Conservation (phyloP, 2,797 vertebrate species). For the Lycodopsis pacificus region DNA sequence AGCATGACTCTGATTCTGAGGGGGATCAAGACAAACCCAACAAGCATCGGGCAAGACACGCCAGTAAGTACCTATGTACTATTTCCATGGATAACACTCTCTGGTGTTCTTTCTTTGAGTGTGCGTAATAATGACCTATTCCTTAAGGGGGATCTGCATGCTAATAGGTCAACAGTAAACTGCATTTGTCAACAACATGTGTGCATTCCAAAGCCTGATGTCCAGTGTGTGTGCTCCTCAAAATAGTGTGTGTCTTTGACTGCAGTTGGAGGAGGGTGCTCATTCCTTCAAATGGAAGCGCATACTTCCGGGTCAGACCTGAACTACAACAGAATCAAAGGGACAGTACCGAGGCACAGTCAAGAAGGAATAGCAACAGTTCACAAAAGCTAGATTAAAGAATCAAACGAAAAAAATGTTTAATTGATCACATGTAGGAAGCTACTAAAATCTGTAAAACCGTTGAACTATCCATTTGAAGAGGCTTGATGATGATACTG, state of each 20-base stretch:
- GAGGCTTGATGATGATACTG: slow-evolving; percentile 42
- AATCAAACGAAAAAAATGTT: background rate
- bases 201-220: slow-evolving; percentile 64
- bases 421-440: background rate
- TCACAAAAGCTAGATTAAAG: slow-evolving; percentile 11
- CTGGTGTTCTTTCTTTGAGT: background rate
- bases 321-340: slow-evolving; percentile 40
- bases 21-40: slow-evolving; percentile 90
- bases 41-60: slow-evolving; percentile 94
- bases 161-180: slow-evolving; percentile 37
- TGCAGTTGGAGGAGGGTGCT: slow-evolving; percentile 42
- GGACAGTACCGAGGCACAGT: background rate
- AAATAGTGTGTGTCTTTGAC: slow-evolving; percentile 67
- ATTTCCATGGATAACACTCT: background rate
- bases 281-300: slow-evolving; percentile 62
- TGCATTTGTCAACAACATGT: slow-evolving; percentile 57
- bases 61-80: slow-evolving; percentile 89
- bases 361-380: background rate
- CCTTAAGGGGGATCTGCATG: slow-evolving; percentile 29
- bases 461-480: slow-evolving; percentile 29
- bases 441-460: slow-evolving; percentile 1
- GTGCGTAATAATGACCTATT: slow-evolving; percentile 3
- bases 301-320: slow-evolving; percentile 45
- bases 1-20: slow-evolving; percentile 86
- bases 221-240: slow-evolving; percentile 57